These are phyloP conservation scores for Macropus fuliginosus DNA, from an alignment of 2,797 vertebrate genomes.

Conservation along the genomic window DNA sequence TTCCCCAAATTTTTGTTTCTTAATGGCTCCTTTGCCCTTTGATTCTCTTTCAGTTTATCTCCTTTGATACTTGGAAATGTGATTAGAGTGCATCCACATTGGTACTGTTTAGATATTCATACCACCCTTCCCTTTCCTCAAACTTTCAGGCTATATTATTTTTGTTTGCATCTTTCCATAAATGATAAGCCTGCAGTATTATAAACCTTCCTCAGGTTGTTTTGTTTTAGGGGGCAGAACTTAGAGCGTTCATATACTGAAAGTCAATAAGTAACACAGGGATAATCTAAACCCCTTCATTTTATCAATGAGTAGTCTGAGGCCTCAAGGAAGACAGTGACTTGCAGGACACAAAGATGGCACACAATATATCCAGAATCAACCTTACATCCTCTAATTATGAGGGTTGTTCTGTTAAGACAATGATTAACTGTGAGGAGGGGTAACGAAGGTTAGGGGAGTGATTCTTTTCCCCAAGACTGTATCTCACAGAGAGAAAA, in stretches of 20 bases:
- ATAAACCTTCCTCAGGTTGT: not conserved
- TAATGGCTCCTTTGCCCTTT: no score
- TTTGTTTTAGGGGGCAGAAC: not conserved
- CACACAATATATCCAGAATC: not conserved
- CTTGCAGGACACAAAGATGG: not conserved
- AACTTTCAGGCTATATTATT: no score
- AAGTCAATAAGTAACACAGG: not conserved
- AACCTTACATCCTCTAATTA: not conserved
- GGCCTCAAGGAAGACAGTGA: not conserved
- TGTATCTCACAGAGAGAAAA: not conserved
- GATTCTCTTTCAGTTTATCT: no score
- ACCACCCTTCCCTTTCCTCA: no score
- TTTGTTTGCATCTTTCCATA: not conserved
- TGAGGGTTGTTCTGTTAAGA: not conserved
- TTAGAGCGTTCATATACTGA: not conserved
- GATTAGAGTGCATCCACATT: no score
- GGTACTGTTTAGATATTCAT: no score
- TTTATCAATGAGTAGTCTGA: not conserved
- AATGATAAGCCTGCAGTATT: no score
- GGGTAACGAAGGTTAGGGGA: not conserved
- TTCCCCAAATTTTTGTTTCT: no score
- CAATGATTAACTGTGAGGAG: not conserved
- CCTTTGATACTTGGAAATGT: no score
- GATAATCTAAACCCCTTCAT: not conserved
- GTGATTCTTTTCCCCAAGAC: not conserved